Percentiles rank a stretch among this genome's conserved stretches.
phyloP scores from a whole-genome alignment of 2,888 invertebrate genomes.

The Copidosoma aretas region DNA sequence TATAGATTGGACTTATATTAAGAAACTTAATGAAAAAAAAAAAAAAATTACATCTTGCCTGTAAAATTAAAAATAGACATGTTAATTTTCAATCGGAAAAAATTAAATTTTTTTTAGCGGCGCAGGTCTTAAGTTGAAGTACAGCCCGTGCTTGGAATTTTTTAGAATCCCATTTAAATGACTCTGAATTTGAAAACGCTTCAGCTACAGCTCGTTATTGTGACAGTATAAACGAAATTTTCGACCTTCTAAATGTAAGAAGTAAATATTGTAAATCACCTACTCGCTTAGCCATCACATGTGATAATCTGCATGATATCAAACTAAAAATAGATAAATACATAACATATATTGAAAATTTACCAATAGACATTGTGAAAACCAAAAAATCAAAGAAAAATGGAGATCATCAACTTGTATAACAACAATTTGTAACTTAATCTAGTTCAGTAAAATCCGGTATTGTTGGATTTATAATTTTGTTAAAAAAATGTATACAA shows the following conservation, averaged over 20 bases:
- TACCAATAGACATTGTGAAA: too few relatives aligned
- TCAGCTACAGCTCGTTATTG: constrained; percentile 40
- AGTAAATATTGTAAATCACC: constrained; percentile 33
- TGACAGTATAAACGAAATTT: constrained; percentile 42
- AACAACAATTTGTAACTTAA: too few relatives aligned
- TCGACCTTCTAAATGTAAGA: constrained; percentile 45
- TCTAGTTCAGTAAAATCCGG: too few relatives aligned
- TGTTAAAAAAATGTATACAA: too few relatives aligned
- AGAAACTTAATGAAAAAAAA: constrained; percentile 38
- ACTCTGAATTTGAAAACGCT: constrained; percentile 11
- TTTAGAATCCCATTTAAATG: not conserved
- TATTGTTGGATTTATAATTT: too few relatives aligned
- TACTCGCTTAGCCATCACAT: constrained; percentile 10
- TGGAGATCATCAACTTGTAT: too few relatives aligned
- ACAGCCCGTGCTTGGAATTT: constrained; percentile 40
- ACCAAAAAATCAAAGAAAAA: too few relatives aligned
- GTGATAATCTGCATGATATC: constrained; percentile 8
- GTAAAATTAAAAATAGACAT: constrained; percentile 43
- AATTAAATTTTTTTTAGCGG: constrained; percentile 38
- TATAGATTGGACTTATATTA: not conserved
- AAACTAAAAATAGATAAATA: constrained; percentile 6
- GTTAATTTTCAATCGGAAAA: constrained; percentile 40
- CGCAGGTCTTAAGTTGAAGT: constrained; percentile 40
- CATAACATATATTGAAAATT: not conserved
- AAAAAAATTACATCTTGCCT: constrained; percentile 43